Base-by-base conservation (phyloP, 2,888 invertebrate species). In the Heliconius ethilla region DNA sequence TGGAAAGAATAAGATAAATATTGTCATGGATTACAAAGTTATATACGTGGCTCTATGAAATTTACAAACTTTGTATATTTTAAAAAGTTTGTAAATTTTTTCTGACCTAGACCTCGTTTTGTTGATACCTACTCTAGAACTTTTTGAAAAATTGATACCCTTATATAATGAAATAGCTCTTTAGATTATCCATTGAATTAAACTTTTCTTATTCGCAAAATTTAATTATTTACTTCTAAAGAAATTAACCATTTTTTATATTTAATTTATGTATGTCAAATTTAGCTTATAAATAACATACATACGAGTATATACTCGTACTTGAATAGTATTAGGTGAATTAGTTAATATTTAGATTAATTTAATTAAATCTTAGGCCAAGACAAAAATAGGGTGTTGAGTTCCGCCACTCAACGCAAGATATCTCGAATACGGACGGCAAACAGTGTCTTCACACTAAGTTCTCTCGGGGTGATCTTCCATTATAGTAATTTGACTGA, bases 1-100 rank as follows among this genome's bases (percentile, higher is more conserved):
- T n/a, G 22, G 59, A 75, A 76, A 78, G 62, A 75, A 72, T 70
- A 72, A 63, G 75, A 75, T 66, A 69, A 78, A 76, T 69, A 76
- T 73, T 77, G 37, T 51, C 76, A 55, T 70, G 63, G 66, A 45
- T 72, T 77, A 72, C 66, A 22, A 45, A 66, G 66, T 77, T 65
- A 37, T 72, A 76, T 63, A 9, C 65, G 33, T 25, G n/a, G 37
- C 11, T 66, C 33, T 72, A 72, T 59, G 13, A 72, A 72, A 55
- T 29, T 59, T 15, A 72, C 55, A n/a, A 55, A 55, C 55, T 70
- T 72, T n/a, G 33, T 70, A 72, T 33, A 72, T 55, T 59, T 33
- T 59, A 33, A 55, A 51, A 72, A 55, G 33, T 55, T 72, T 55
- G 3, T 22, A 9, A 13, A 55, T 33, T 59, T 55, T 33, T 33